Conservation (phyloP, 2,113 vertebrate species). For the Notechis scutatus region DNA sequence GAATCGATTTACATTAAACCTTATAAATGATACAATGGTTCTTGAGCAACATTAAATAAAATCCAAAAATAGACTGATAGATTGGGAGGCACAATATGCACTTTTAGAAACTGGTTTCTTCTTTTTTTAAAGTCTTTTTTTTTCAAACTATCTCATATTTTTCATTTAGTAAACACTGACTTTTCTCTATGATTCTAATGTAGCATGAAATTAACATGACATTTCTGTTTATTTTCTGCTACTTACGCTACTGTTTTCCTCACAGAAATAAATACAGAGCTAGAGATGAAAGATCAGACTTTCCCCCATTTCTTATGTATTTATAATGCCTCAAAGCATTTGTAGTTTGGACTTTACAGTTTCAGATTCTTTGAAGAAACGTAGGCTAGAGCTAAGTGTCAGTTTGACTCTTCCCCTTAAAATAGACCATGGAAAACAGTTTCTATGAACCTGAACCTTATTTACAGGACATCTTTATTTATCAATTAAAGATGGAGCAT, state of each 20-base stretch:
- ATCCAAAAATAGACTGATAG: neutral
- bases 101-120: neutral
- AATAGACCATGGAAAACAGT: neutral
- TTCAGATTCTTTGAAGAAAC: neutral
- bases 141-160: neutral
- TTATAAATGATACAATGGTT: neutral
- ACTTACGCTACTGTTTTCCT: neutral
- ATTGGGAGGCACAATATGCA: neutral
- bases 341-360: neutral
- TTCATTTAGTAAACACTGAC: conserved; percentile 12
- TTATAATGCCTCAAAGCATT: neutral
- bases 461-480: neutral
- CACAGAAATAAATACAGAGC: neutral
- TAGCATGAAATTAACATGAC: conserved; percentile 27
- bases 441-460: neutral
- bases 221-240: conserved; percentile 4
- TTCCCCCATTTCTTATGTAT: neutral
- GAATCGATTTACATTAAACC: neutral
- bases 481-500: neutral
- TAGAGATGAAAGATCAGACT: neutral
- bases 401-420: neutral
- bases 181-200: conserved; percentile 23
- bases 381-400: neutral
- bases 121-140: neutral
- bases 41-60: neutral